Conservation (phyloP, 2,113 vertebrate genomes). For the Tamias sibiricus region DNA sequence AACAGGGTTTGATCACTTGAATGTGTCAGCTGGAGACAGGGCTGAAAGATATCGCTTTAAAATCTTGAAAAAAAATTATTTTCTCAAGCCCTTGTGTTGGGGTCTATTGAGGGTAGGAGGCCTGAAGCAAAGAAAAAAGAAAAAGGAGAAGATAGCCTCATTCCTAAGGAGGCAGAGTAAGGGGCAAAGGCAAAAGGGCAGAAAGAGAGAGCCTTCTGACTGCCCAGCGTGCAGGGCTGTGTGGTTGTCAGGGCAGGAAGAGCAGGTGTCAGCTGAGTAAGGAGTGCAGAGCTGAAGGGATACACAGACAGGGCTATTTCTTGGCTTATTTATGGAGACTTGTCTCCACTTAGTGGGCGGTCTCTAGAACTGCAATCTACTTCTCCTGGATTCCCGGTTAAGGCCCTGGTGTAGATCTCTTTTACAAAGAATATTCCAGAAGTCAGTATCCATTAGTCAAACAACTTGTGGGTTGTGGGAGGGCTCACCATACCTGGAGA, state of each 20-base stretch:
- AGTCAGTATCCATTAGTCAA: background rate
- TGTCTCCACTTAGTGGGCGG: constrained; percentile 54
- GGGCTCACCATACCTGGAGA: rapidly evolving
- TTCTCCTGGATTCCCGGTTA: rapidly evolving
- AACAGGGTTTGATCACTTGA: background rate
- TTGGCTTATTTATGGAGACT: background rate
- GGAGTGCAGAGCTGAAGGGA: too few relatives aligned
- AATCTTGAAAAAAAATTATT: background rate
- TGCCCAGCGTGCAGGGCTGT: too few relatives aligned
- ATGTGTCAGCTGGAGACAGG: background rate
- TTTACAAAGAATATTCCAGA: rapidly evolving
- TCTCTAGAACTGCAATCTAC: background rate
- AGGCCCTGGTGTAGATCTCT: rapidly evolving
- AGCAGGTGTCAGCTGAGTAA: rapidly evolving
- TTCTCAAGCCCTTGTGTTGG: background rate
- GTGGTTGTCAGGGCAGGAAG: background rate
- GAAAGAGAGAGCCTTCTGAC: too few relatives aligned
- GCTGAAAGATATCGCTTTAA: background rate
- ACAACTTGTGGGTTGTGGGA: background rate
- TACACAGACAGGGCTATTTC: rapidly evolving
- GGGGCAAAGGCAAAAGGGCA: too few relatives aligned
- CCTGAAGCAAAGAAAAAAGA: background rate
- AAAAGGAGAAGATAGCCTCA: background rate
- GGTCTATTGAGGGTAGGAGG: background rate
- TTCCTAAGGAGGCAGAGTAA: background rate